These are phyloP conservation scores for Muscidifurax raptorellus DNA, from an alignment of 1,140 invertebrate species.

Conservation along the genomic window DNA sequence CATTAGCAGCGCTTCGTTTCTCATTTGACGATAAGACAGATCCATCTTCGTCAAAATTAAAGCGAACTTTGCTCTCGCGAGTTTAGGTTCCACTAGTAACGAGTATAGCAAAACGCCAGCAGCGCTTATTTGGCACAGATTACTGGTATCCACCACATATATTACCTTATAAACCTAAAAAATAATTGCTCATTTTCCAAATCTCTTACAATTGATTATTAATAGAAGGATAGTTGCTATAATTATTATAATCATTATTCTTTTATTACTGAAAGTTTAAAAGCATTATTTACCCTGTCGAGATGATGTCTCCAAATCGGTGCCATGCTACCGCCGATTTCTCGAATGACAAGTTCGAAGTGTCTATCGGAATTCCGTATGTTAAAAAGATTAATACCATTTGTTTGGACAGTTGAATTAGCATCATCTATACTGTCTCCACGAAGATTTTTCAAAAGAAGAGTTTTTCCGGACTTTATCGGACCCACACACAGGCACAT, in stretches of 20 bases:
- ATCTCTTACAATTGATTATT: too few species aligned
- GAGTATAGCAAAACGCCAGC: constrained; percentile 86
- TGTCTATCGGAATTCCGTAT: constrained; percentile 76
- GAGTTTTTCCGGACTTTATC: constrained; percentile 86
- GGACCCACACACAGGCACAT: constrained; percentile 85
- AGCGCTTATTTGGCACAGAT: constrained; percentile 88
- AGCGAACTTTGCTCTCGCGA: constrained; percentile 81
- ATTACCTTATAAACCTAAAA: constrained; percentile 78
- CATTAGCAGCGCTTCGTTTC: constrained; percentile 88
- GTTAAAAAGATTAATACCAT: constrained; percentile 85
- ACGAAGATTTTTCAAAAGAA: constrained; percentile 85
- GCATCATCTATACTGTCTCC: constrained; percentile 82
- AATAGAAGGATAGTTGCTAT: too few species aligned
- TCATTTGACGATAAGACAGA: constrained; percentile 87
- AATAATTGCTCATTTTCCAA: constrained; percentile 35
- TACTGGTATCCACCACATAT: constrained; percentile 86
- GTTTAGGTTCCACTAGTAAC: constrained; percentile 81
- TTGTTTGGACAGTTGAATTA: constrained; percentile 84
- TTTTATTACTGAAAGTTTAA: too few species aligned
- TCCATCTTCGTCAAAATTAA: constrained; percentile 89
- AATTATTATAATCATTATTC: too few species aligned
- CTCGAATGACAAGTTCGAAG: constrained; percentile 75
- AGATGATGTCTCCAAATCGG: constrained; percentile 87
- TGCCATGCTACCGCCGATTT: constrained; percentile 87
- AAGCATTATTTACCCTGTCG: constrained; percentile 71